phyloP scores from a whole-genome alignment of 2,797 vertebrate genomes.

The Enteromius paludinosus region DNA sequence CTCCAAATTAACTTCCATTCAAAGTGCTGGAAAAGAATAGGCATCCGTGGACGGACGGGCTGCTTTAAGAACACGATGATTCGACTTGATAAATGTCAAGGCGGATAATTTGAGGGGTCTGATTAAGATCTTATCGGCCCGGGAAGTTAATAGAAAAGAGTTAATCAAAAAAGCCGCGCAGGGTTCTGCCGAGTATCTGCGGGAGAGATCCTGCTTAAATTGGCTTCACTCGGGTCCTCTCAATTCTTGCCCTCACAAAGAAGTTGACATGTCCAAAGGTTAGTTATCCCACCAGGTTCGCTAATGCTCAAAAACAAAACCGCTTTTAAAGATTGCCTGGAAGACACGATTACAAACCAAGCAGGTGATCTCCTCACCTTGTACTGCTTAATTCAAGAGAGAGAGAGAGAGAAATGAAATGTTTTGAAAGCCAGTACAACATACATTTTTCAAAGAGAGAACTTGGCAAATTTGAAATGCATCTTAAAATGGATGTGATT shows the following conservation, averaged over 20 bases:
- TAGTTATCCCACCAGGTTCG: conserved; percentile 49
- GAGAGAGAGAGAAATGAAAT: neutral
- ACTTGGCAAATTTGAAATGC: neutral
- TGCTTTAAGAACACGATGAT: conserved; percentile 76
- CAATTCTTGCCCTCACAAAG: conserved; percentile 60
- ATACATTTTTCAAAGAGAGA: neutral
- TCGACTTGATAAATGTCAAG: conserved; percentile 86
- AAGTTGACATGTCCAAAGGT: conserved; percentile 46
- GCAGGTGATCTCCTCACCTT: conserved; percentile 54
- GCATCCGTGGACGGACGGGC: conserved; percentile 75
- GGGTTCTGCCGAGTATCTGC: conserved; percentile 62
- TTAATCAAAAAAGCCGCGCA: conserved; percentile 76
- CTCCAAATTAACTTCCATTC: conserved; percentile 91
- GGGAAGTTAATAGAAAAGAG: conserved; percentile 86
- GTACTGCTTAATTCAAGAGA: conserved; percentile 29
- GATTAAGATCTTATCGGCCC: conserved; percentile 92
- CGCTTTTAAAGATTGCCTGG: conserved; percentile 13
- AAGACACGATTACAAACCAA: conserved; percentile 52
- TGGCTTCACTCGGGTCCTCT: conserved; percentile 62
- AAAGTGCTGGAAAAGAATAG: conserved; percentile 82
- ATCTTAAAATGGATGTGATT: neutral
- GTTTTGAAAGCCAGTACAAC: neutral
- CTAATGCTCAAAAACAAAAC: conserved; percentile 50
- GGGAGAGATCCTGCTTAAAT: conserved; percentile 52
- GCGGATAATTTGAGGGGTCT: conserved; percentile 84